A percentile compares a stretch with the other conserved stretches of the same genome.
Evolutionary conservation across 2,113 vertebrate genomes (phyloP).

Genomic region (Ciconia maguari): DNA sequence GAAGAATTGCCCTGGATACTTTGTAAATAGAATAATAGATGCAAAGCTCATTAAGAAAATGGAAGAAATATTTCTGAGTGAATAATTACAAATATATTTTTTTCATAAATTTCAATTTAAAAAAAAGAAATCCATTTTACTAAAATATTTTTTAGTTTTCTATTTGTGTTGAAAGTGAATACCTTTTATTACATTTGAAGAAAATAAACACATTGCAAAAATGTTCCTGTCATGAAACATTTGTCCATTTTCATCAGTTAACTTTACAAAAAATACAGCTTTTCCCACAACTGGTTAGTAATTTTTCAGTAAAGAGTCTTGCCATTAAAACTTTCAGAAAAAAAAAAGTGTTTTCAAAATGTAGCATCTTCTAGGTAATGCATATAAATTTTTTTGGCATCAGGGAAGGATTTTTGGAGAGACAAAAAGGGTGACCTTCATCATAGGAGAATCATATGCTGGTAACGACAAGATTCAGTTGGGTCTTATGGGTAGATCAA

Average conservation of each 20-base stretch:
- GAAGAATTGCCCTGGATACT: background rate
- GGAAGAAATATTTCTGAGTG: background rate
- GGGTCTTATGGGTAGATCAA: background rate
- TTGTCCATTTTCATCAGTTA: background rate
- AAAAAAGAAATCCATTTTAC: background rate
- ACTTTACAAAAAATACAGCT: background rate
- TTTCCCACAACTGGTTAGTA: background rate
- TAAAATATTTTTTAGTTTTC: background rate
- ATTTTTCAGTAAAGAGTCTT: background rate
- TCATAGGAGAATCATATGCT: background rate
- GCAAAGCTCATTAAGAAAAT: background rate
- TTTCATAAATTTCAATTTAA: background rate
- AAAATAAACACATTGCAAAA: rapidly evolving
- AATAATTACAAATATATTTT: background rate
- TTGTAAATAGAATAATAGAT: background rate
- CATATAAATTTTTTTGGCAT: background rate
- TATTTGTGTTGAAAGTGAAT: background rate
- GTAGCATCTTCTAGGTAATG: background rate
- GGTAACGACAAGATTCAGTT: background rate
- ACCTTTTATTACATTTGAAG: background rate
- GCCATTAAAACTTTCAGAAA: background rate
- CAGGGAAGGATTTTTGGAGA: background rate
- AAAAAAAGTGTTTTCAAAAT: background rate
- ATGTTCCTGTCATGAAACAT: background rate
- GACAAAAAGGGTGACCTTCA: background rate